phyloP scores from a whole-genome alignment of 2,797 vertebrate genomes.

The Cyprinodon diabolis region DNA sequence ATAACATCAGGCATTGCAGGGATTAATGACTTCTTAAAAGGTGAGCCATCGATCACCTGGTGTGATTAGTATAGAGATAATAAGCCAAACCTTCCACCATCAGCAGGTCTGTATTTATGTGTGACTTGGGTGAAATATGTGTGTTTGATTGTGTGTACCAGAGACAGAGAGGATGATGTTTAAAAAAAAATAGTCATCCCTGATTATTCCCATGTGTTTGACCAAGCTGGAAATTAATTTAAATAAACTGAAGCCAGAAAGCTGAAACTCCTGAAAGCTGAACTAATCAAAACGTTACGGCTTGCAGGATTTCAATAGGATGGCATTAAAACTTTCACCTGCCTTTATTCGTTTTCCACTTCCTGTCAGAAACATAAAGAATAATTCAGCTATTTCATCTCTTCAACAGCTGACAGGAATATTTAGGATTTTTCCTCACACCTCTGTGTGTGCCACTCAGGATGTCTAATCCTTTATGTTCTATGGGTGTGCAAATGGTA shows the following conservation, averaged over 20 bases:
- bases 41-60: conserved; percentile 46
- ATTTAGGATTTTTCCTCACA: conserved; percentile 58
- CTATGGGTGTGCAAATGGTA: conserved; percentile 54
- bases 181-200: conserved; percentile 49
- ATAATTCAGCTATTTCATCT: conserved; percentile 15
- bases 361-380: conserved; percentile 21
- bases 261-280: conserved; percentile 44
- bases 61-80: conserved; percentile 45
- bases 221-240: conserved; percentile 55
- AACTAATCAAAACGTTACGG: conserved; percentile 57
- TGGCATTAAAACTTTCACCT: conserved; percentile 13
- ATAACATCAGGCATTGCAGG: conserved; percentile 40
- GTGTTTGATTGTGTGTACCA: conserved; percentile 12
- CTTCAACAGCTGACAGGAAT: conserved; percentile 27
- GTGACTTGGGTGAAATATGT: conserved; percentile 31
- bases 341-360: conserved; percentile 12
- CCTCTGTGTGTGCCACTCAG: conserved; percentile 47
- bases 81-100: conserved; percentile 47
- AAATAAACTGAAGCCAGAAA: conserved; percentile 58
- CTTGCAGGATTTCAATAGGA: conserved; percentile 31
- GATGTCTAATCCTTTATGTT: conserved; percentile 63
- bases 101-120: conserved; percentile 12
- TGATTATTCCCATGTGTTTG: conserved; percentile 74
- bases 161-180: conserved; percentile 17
- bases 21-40: conserved; percentile 48